Percentiles rank a stretch among this genome's conserved stretches.
Conservation (phyloP, 2,797 vertebrate genomes). For the Parauchenoglanis ngamensis region DNA sequence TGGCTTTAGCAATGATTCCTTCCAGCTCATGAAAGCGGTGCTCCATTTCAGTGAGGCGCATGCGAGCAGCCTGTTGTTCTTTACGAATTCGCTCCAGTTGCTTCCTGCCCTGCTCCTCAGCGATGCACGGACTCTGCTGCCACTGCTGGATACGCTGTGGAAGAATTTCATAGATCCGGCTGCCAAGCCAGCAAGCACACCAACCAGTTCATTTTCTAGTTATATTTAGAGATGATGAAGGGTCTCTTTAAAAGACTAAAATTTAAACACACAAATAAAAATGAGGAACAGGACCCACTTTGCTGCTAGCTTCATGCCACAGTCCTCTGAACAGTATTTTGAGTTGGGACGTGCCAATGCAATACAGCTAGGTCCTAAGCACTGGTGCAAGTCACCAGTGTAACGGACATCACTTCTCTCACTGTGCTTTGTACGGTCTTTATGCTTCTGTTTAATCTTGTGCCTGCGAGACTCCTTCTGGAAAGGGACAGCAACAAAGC, state of each 20-base stretch:
- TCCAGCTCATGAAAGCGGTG: constrained; percentile 92
- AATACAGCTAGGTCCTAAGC: constrained; percentile 89
- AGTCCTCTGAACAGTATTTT: constrained; percentile 93
- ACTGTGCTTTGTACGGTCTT: constrained; percentile 81
- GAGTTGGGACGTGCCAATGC: constrained; percentile 77
- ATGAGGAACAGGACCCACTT: constrained; percentile 72
- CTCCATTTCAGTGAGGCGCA: constrained; percentile 93
- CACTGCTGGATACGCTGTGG: constrained; percentile 96
- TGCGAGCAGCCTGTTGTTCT: constrained; percentile 89
- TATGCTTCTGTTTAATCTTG: constrained; percentile 90
- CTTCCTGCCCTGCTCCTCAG: constrained; percentile 93
- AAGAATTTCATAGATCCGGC: constrained; percentile 91
- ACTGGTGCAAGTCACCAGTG: constrained; percentile 79
- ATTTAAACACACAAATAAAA: not conserved
- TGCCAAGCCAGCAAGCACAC: constrained; percentile 53
- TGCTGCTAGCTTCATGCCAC: constrained; percentile 91
- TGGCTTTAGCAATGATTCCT: constrained; percentile 88
- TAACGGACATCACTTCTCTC: constrained; percentile 81
- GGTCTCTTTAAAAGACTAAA: not conserved
- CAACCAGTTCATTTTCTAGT: not conserved
- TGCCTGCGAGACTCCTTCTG: constrained; percentile 91
- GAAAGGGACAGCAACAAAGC: not conserved
- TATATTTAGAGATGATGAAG: not conserved
- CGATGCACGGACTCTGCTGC: constrained; percentile 96
- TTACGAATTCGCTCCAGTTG: constrained; percentile 90